phyloP scores from a whole-genome alignment of 64 coral and sea anemone species.

The Dendronephthya gigantea region DNA sequence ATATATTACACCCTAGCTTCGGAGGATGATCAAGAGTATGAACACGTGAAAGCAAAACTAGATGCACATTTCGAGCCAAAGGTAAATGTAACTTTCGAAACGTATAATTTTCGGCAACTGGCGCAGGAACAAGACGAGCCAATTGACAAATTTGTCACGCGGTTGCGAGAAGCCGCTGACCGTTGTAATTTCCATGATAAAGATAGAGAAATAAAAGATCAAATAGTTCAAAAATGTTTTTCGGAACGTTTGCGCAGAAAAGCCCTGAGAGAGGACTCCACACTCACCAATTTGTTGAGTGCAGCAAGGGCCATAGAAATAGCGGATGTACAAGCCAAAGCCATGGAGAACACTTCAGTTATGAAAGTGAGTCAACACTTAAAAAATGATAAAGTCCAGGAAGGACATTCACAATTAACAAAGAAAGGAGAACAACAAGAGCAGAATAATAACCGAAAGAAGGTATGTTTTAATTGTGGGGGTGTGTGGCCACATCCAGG shows the following conservation, averaged over 20 bases:
- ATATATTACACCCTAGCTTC: background rate
- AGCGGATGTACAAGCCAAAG: slow-evolving; percentile 18
- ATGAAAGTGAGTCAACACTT: background rate
- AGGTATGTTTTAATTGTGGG: slow-evolving; percentile 24
- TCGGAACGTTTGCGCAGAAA: background rate
- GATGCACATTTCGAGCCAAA: slow-evolving; percentile 20
- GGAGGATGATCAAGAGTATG: slow-evolving; percentile 4
- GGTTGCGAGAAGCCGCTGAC: background rate
- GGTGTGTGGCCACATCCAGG: background rate
- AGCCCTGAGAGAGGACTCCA: background rate
- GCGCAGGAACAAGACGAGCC: slow-evolving; percentile 11
- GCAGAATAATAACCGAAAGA: background rate
- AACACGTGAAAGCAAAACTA: background rate
- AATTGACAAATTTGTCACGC: slow-evolving; percentile 8
- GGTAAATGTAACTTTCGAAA: slow-evolving; percentile 18
- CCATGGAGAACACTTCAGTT: slow-evolving; percentile 1
- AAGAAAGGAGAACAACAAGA: background rate
- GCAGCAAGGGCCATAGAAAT: slow-evolving; percentile 22
- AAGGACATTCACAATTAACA: background rate
- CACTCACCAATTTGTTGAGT: background rate
- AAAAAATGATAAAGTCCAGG: no score
- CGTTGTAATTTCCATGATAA: background rate
- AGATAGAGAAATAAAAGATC: slow-evolving; percentile 19
- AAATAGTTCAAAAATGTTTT: no score
- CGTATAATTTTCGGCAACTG: slow-evolving; percentile 14